Evolutionary conservation across 2,888 invertebrate genomes (phyloP).

Genomic region (Taenaris catops): DNA sequence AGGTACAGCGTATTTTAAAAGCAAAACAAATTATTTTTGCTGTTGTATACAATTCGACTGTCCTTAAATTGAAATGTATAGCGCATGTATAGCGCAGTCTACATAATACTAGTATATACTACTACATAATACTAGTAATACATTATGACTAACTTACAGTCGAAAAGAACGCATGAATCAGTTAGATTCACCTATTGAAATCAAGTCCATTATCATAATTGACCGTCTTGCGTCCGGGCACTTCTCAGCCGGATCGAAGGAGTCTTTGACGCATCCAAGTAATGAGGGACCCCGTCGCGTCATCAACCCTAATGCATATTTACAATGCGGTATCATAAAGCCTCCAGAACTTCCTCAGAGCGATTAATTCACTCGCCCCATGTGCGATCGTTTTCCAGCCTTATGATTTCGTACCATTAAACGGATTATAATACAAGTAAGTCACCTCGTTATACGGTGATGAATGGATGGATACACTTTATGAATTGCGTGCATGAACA

Average conservation of each 20-base stretch:
- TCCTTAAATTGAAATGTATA: no score
- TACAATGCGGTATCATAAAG: conserved; percentile 42
- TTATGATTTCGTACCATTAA: conserved; percentile 34
- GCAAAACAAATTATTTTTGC: no score
- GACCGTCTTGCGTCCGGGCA: conserved; percentile 65
- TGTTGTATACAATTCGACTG: no score
- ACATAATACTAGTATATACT: no score
- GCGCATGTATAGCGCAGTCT: no score
- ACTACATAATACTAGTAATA: no score
- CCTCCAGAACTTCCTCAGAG: conserved; percentile 39
- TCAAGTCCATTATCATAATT: conserved; percentile 73
- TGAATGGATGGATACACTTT: conserved; percentile 23
- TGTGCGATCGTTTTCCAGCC: conserved; percentile 35
- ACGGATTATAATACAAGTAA: conserved; percentile 22
- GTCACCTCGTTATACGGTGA: conserved; percentile 24
- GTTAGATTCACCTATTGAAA: conserved; percentile 40
- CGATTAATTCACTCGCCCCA: conserved; percentile 40
- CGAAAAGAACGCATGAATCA: conserved; percentile 16
- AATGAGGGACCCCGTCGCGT: conserved; percentile 55
- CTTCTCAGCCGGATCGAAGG: conserved; percentile 55
- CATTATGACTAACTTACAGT: background rate
- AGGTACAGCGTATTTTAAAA: no score
- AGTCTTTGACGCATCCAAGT: conserved; percentile 64
- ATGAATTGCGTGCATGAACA: conserved; percentile 16
- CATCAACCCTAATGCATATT: conserved; percentile 63